Evolutionary conservation across 2,113 vertebrate genomes (phyloP), one percentile per base, ranked within the genome.

Genomic region (Gobius niger): DNA sequence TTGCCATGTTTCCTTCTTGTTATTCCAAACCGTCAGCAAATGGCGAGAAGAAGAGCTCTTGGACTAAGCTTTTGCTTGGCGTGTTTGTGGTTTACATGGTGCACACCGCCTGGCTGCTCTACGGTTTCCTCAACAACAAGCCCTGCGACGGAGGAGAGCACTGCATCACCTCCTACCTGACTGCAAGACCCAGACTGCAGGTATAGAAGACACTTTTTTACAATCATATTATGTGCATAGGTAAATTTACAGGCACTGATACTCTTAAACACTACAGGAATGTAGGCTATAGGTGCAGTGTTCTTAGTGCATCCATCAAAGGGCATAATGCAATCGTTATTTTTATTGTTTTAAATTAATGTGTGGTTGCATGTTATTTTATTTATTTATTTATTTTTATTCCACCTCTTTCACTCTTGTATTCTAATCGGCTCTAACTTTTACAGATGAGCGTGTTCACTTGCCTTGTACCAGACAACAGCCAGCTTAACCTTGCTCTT

Each of bases 41-140:
- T 72, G 71, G 84, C 14, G 67, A 47, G 2, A 88, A 83, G 41
- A 84, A 83, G 73, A 95, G 93, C 91, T 95, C 95, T 69, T 86
- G 95, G 74, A 95, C 95, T 42, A 94, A 94, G 83, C 87, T 98
- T 84, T 93, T 95, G 70, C 91, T 98, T 79, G 97, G 96, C 51
- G 95, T 98, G 72, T 96, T 98, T 74, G 92, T 94, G 78, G 94
- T 96, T 2, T 98, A 98, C 68, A 93, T 94, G 90, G 91, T 90
- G 59, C 97, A 98, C 91, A 98, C 96, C 51, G 96, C 95, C 87
- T 98, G 97, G 96, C 93, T 98, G 56, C 95, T 98, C 87, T 96
- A 96, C 75, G 95, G 96, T 82, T 98, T 98, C 82, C 91, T 98
- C 66, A 94, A 95, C 89, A 96, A 95, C 7, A 96, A 94, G 82